phyloP scores from a whole-genome alignment of 1,140 invertebrate species.

The Reticulitermes speratus region DNA sequence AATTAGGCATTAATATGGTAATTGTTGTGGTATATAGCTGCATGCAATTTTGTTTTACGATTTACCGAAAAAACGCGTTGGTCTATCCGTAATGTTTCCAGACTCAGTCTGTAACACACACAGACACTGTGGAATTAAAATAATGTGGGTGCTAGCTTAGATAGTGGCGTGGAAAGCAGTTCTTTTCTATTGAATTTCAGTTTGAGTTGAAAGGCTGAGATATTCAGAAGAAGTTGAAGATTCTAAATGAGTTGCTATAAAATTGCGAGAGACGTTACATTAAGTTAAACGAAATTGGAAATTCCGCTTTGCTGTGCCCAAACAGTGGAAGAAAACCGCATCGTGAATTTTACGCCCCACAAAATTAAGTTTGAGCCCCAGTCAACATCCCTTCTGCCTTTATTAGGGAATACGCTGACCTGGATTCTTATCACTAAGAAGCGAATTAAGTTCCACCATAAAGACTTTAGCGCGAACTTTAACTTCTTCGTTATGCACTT shows the following conservation, averaged over 20 bases:
- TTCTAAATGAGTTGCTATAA: slow-evolving; percentile 1
- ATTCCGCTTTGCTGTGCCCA: background rate
- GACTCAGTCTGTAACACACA: background rate
- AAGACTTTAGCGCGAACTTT: too few species aligned
- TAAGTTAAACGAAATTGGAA: background rate
- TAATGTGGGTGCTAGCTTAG: background rate
- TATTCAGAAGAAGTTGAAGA: background rate
- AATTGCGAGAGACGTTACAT: background rate
- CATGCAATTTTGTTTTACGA: too few species aligned
- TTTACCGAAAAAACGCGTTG: too few species aligned
- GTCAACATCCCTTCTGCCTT: background rate
- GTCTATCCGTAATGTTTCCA: background rate
- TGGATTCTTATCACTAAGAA: too few species aligned
- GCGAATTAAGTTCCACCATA: too few species aligned
- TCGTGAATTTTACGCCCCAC: background rate
- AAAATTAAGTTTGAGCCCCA: background rate
- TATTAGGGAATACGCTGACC: background rate
- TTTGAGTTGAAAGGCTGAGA: background rate
- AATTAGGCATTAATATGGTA: too few species aligned
- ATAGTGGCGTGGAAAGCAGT: background rate
- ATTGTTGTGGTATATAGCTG: too few species aligned
- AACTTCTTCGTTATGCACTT: too few species aligned
- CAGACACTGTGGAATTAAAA: background rate
- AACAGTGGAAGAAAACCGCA: background rate
- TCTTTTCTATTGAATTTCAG: background rate